Base-by-base conservation (phyloP, 2,888 invertebrate species). In the Caenorhabditis sp. region DNA sequence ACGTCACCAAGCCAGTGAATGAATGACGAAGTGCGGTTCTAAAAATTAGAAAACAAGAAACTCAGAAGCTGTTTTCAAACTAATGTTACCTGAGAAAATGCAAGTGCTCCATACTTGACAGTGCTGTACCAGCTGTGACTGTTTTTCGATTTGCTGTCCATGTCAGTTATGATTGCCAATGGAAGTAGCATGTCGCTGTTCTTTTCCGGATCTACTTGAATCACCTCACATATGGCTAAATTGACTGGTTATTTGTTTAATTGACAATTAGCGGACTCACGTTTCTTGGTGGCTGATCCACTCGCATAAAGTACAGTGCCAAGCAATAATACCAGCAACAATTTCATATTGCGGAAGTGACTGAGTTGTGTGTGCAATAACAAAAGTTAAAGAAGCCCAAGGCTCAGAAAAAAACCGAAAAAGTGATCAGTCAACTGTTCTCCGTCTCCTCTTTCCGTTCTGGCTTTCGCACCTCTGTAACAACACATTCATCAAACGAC, bases 101-200 rank as follows among this genome's bases (percentile, higher is more conserved):
- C 82, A 0, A 82, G 51, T 2, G 72, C 76, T 35, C 82, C 82
- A 32, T 82, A 82, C 37, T 72, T 78, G 40, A 85, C 56, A 8
- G 83, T 82, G 20, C 83, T 83, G 64, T 74, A 85, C 85, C 85
- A 82, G 56, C 53, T 77, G 26, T 70, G 28, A 13, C 26, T 65
- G 18, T 62, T 47, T 32, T 74, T 78, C 6, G 72, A 72, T 15
- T 74, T 78, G 28, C 65, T 72, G 44, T 82, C 82, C 78, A 77
- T 70, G 24, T 82, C 82, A 15, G 76, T 79, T 4, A 82, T 79
- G 18, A 82, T 79, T 4, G 82, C 72, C 5, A 82, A 40, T 11
- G 82, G 82, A 5, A 82, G 77, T 2, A 82, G 61, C 32, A 82
- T 77, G 20, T 82, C 81, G 35, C 81, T 81, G 13, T 81, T 67